Evolutionary conservation across 2,888 invertebrate species (phyloP).

Genomic region (Eupithecia abbreviata): DNA sequence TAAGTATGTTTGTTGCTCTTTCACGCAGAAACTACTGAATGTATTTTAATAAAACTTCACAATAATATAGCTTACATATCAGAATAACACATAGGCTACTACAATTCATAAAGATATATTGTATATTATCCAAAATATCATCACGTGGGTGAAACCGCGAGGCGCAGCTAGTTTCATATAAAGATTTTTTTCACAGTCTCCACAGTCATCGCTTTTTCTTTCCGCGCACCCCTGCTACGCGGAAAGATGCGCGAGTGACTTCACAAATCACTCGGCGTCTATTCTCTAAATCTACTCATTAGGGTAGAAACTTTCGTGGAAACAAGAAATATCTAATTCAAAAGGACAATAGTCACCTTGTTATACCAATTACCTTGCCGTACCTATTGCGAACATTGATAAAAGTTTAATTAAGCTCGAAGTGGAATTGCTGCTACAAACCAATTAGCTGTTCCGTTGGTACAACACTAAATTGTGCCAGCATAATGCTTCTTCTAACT

Average conservation of each 20-base stretch:
- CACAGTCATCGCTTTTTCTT: no score
- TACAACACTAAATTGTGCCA: conserved; percentile 31
- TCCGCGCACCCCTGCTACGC: no score
- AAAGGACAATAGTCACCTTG: conserved; percentile 8
- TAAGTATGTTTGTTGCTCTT: no score
- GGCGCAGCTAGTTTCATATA: no score
- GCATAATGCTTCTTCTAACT: conserved; percentile 8
- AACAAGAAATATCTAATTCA: conserved; percentile 13
- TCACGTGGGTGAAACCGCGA: no score
- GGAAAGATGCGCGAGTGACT: no score
- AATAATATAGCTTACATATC: no score
- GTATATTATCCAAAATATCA: no score
- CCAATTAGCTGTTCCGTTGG: conserved; percentile 39
- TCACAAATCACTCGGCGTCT: not conserved
- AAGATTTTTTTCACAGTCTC: no score
- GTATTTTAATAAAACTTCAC: not conserved
- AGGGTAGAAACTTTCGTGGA: not conserved
- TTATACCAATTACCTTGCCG: conserved; percentile 7
- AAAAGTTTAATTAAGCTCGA: conserved; percentile 38
- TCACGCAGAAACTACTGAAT: no score
- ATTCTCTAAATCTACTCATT: conserved; percentile 7
- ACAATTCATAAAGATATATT: no score
- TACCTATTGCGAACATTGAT: conserved; percentile 29
- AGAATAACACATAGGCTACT: no score
- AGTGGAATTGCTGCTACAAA: conserved; percentile 37